Percentiles rank a stretch among this genome's conserved stretches.
Evolutionary conservation across 2,113 vertebrate genomes (phyloP).

Genomic region (Chlamydotis undulata): DNA sequence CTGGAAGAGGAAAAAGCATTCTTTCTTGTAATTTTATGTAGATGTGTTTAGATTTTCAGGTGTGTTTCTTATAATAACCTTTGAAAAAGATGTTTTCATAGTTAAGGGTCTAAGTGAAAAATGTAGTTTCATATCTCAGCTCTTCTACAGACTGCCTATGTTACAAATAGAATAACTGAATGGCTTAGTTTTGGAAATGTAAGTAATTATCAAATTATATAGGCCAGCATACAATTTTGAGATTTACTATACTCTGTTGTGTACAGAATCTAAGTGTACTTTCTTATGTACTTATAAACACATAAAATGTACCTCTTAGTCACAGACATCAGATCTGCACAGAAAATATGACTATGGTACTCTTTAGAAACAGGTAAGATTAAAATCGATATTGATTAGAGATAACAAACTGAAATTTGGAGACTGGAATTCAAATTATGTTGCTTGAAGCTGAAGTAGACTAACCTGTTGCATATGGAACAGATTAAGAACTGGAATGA

Average conservation of each 20-base stretch:
- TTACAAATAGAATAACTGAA: neutral
- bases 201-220: neutral
- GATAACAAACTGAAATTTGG: neutral
- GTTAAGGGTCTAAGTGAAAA: neutral
- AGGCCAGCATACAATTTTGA: neutral
- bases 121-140: neutral
- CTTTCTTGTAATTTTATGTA: neutral
- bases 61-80: neutral
- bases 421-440: neutral
- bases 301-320: neutral
- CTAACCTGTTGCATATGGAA: conserved; percentile 24
- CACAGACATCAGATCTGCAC: neutral
- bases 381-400: neutral
- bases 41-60: neutral
- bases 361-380: neutral
- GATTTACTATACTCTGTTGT: neutral
- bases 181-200: neutral
- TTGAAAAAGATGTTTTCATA: neutral
- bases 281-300: neutral
- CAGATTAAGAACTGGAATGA: conserved; percentile 25
- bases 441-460: neutral
- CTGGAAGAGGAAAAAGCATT: neutral
- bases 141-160: neutral
- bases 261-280: neutral
- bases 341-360: neutral